A percentile compares a stretch with the other conserved stretches of the same genome.
Conservation (phyloP, 2,797 vertebrate species). For the Neoniphon sammara region DNA sequence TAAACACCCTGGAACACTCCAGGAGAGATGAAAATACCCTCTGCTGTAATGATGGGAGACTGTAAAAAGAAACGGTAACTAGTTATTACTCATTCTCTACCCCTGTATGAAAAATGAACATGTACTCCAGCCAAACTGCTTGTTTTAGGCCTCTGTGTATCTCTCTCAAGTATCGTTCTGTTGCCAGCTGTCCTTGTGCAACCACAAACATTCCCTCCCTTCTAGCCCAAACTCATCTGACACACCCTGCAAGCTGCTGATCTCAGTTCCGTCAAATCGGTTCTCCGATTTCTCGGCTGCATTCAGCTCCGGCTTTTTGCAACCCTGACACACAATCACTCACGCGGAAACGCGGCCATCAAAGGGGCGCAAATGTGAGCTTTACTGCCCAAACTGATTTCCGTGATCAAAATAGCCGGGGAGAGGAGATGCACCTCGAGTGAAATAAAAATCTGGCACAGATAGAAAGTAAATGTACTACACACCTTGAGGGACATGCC, state of each 20-base stretch:
- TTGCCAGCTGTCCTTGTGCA: slow-evolving; percentile 56
- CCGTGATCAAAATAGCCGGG: slow-evolving; percentile 13
- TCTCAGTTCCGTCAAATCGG: slow-evolving; percentile 44
- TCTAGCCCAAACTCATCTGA: slow-evolving; percentile 54
- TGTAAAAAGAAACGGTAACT: slow-evolving; percentile 50
- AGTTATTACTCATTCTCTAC: slow-evolving; percentile 57
- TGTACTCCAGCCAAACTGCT: slow-evolving; percentile 52
- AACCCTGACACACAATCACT: slow-evolving; percentile 13
- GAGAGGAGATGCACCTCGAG: slow-evolving; percentile 2
- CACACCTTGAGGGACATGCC: slow-evolving; percentile 50
- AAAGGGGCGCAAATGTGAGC: slow-evolving; percentile 2
- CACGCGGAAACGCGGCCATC: slow-evolving; percentile 1
- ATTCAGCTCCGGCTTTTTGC: neutral
- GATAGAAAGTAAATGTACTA: slow-evolving; percentile 34
- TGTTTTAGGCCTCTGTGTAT: slow-evolving; percentile 45
- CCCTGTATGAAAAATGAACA: slow-evolving; percentile 53
- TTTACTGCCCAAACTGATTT: neutral
- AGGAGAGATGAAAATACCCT: slow-evolving; percentile 49
- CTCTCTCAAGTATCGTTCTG: slow-evolving; percentile 48
- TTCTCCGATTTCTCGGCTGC: slow-evolving; percentile 28
- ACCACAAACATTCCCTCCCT: slow-evolving; percentile 60
- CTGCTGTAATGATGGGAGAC: slow-evolving; percentile 25
- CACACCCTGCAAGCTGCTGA: slow-evolving; percentile 59
- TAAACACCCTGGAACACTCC: slow-evolving; percentile 17
- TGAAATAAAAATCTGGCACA: slow-evolving; percentile 23